A percentile compares a stretch with the other conserved stretches of the same genome.
These are phyloP conservation scores for Pandemis cinnamomeana DNA, from an alignment of 2,888 invertebrate genomes.

Conservation along the genomic window DNA sequence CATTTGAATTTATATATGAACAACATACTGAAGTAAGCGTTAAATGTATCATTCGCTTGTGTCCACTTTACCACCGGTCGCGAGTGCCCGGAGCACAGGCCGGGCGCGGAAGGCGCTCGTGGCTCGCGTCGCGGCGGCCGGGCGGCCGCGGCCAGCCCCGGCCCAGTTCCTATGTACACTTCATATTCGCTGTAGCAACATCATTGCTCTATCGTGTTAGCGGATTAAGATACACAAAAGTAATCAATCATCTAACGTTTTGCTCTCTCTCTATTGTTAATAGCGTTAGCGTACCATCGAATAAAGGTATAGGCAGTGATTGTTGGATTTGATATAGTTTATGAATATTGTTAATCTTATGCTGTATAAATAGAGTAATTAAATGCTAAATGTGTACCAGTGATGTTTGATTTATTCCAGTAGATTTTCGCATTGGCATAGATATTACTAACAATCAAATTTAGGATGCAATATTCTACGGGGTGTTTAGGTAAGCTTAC, in stretches of 20 bases:
- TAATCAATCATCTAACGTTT: slow-evolving; percentile 73
- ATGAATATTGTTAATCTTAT: slow-evolving; percentile 84
- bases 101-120: background rate
- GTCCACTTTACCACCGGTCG: slow-evolving; percentile 8
- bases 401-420: slow-evolving; percentile 80
- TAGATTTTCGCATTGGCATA: slow-evolving; percentile 62
- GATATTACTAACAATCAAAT: slow-evolving; percentile 60
- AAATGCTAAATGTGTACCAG: slow-evolving; percentile 83
- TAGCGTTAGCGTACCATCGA: slow-evolving; percentile 79
- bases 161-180: slow-evolving; percentile 68
- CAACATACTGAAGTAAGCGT: slow-evolving; percentile 44
- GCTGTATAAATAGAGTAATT: slow-evolving; percentile 85
- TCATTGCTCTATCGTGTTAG: slow-evolving; percentile 63
- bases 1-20: slow-evolving; percentile 66
- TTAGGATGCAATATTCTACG: slow-evolving; percentile 56
- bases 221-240: slow-evolving; percentile 58
- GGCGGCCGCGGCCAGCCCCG: slow-evolving; percentile 23
- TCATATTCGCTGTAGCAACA: slow-evolving; percentile 57
- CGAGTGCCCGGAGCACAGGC: background rate
- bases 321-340: slow-evolving; percentile 85
- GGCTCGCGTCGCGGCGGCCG: background rate
- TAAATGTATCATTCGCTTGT: slow-evolving; percentile 15
- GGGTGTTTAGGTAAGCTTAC: slow-evolving; percentile 77
- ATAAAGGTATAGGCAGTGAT: slow-evolving; percentile 81
- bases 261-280: slow-evolving; percentile 79